A percentile compares a stretch with the other conserved stretches of the same genome.
phyloP scores from a whole-genome alignment of 2,888 invertebrate species.

The Erebia ligea region DNA sequence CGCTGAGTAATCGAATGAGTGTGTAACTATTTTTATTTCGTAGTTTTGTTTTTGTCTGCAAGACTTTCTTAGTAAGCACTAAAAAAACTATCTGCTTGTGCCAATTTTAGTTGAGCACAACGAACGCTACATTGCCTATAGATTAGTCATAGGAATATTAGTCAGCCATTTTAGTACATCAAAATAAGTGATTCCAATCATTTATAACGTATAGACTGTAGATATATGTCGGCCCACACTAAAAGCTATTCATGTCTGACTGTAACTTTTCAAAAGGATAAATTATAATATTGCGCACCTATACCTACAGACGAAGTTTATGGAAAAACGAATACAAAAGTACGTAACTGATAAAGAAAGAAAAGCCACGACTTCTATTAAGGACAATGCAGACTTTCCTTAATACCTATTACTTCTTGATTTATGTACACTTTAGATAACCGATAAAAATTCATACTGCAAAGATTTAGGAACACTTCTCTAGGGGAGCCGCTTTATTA shows the following conservation, averaged over 20 bases:
- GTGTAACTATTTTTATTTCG: conserved; percentile 61
- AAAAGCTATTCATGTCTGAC: neutral
- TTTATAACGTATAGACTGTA: neutral
- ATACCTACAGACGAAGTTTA: neutral
- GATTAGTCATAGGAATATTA: conserved; percentile 17
- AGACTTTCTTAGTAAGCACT: conserved; percentile 12
- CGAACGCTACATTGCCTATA: neutral
- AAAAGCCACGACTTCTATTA: conserved; percentile 14
- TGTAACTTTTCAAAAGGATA: neutral
- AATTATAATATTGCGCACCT: neutral
- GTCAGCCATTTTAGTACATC: conserved; percentile 12
- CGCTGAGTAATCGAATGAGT: conserved; percentile 76
- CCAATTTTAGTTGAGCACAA: conserved; percentile 17
- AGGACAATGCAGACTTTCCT: conserved; percentile 17
- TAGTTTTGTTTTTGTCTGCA: conserved; percentile 56
- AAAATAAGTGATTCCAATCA: neutral
- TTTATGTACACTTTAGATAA: conserved; percentile 22
- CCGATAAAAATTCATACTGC: conserved; percentile 16
- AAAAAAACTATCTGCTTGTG: conserved; percentile 5
- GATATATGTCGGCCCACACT: neutral
- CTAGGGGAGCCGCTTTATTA: neutral
- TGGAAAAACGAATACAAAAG: neutral
- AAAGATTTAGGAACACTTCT: neutral
- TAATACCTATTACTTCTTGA: conserved; percentile 22
- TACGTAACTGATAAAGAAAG: neutral